Base-by-base conservation (phyloP, 1,140 invertebrate species). In the Procambarus clarkii region DNA sequence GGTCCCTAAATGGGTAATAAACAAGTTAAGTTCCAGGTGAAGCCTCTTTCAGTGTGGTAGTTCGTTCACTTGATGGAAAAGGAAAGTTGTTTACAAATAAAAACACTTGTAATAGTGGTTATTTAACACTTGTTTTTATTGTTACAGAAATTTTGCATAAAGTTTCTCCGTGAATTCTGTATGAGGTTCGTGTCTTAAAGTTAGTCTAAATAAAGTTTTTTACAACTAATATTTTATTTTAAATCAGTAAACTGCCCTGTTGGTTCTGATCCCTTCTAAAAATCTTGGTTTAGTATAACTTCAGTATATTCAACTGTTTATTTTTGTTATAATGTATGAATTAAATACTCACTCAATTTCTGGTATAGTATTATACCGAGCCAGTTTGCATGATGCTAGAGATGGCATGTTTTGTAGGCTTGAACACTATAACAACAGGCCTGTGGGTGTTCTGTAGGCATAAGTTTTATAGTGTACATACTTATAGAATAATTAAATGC, bases 121-220 rank as follows among this genome's bases (percentile, higher is more conserved):
- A 0, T 74, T 74, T 74, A 74, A 74, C 69, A 74, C 46, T 21
- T 54, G 13, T 58, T 81, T 81, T 81, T 81, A 34, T 81, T 58
- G 45, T 81, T 81, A 54, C 79, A 81, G 79, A 81, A 50, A 81
- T 81, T 81, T 81, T 81, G 50, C 79, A 81, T 81, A 81, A 54
- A 58, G 79, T 81, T 54, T 21, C 79, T 54, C 58, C 79, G 54
- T 81, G 54, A 58, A 81, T 34, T 34, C 34, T 34, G 78, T 50
- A 81, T 24, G 79, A 81, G 79, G 79, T 81, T 81, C 58, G 79
- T 81, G 79, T 21, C 79, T 58, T 81, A 34, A 81, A 45, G 54
- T 54, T 18, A 48, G 78, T 81, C 50, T 58, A 81, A 54, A 81
- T 58, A 54, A 50, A 50, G 18, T 45, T 50, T 34, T 81, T 54